Base-by-base conservation (phyloP, 2,113 vertebrate species). In the Polyodon spathula region DNA sequence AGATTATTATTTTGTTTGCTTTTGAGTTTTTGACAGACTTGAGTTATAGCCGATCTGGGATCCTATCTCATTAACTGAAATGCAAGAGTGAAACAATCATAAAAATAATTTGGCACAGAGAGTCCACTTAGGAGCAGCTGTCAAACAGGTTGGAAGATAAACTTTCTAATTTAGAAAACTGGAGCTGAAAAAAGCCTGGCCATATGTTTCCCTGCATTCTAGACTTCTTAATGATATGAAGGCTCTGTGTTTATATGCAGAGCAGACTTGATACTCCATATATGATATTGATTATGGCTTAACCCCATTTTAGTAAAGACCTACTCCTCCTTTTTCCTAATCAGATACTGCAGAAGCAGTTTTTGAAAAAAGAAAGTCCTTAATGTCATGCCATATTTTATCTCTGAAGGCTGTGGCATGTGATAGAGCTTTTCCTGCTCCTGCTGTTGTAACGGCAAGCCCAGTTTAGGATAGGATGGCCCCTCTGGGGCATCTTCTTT, bases 211-310 rank as follows among this genome's bases (percentile, higher is more conserved):
- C 69, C 81, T 78, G 81, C 77, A 78, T 90, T 88, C 81, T 76
- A 84, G 88, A 85, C 82, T 84, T 80, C 83, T 87, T 92, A 93
- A 94, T 93, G 90, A 92, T 86, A 90, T 82, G 89, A 86, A 90
- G 88, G 91, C 86, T 85, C 81, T 63, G 73, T 76, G 81, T 83
- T 90, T 88, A 76, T 71, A 89, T 87, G 84, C 83, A 89, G 86
- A 88, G 81, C 67, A 85, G 82, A 77, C 80, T 75, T 83, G 78
- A 76, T 84, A 81, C 76, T 84, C 81, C 77, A 83, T 89, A 89
- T 86, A 89, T 89, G 86, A 92, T 92, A 95, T 95, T 89, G 92
- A 95, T 94, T 93, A 90, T 90, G 88, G 89, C 89, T 92, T 91
- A 91, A 90, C 88, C 87, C 80, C 87, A 88, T 88, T 89, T 88